Evolutionary conservation across 2,888 invertebrate genomes (phyloP).

Genomic region (Caenorhabditis wallacei): DNA sequence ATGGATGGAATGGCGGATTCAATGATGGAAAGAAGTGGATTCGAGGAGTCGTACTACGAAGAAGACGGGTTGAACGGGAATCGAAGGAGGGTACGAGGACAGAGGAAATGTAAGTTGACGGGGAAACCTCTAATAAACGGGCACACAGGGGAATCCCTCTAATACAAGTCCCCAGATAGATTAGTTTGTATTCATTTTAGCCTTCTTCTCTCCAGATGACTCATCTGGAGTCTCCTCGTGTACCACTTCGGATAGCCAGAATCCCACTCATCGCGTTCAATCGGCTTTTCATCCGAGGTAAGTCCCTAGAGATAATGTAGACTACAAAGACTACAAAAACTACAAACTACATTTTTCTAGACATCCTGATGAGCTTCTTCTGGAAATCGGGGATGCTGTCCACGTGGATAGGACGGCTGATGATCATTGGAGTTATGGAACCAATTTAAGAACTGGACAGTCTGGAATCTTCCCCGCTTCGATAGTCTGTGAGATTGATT

Average conservation of each 20-base stretch:
- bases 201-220: conserved; percentile 79
- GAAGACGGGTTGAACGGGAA: conserved; percentile 82
- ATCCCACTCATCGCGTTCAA: conserved; percentile 86
- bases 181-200: conserved; percentile 59
- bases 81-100: conserved; percentile 35
- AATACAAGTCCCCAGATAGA: not conserved
- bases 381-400: conserved; percentile 97
- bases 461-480: conserved; percentile 97
- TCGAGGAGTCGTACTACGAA: conserved; percentile 81
- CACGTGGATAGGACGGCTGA: conserved; percentile 93
- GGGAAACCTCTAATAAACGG: not conserved
- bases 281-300: conserved; percentile 94
- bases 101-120: conserved; percentile 66
- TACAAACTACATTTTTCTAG: conserved; percentile 42
- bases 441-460: conserved; percentile 94
- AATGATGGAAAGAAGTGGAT: conserved; percentile 70
- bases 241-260: conserved; percentile 77
- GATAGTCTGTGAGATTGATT: conserved; percentile 96
- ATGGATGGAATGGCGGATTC: conserved; percentile 73
- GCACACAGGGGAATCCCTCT: too few relatives aligned
- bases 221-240: conserved; percentile 82
- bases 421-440: conserved; percentile 98
- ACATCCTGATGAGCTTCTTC: conserved; percentile 88
- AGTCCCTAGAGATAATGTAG: not conserved
- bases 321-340: too few relatives aligned